Percentiles rank a stretch among this genome's conserved stretches.
Evolutionary conservation across 2,113 vertebrate species (phyloP).

Genomic region (Nycticryphes semicollaris): DNA sequence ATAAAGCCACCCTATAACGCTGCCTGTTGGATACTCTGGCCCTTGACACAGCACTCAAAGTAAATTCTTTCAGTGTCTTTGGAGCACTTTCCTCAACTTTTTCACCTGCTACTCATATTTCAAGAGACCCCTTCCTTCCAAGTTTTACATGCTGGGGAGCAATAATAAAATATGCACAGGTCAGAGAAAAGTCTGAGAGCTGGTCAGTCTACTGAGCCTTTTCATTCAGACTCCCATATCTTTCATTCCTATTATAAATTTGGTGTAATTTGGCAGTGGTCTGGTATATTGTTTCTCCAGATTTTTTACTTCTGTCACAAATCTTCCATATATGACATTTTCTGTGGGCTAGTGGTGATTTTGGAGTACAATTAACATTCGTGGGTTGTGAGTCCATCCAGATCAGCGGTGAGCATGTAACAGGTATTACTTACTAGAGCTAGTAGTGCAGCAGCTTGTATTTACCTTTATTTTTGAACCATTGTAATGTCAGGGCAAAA

Average conservation of each 20-base stretch:
- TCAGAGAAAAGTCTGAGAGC: not conserved
- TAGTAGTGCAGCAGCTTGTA: not conserved
- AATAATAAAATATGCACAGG: not conserved
- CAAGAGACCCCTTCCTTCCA: not conserved
- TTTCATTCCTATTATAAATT: not conserved
- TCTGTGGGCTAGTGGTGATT: not conserved
- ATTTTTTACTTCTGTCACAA: not conserved
- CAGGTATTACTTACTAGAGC: not conserved
- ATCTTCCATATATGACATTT: not conserved
- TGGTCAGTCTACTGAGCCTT: not conserved
- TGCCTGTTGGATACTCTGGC: not conserved
- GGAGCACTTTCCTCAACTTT: not conserved
- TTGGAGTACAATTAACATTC: not conserved
- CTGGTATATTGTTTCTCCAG: not conserved
- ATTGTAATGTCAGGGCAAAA: not conserved
- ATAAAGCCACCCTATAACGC: not conserved
- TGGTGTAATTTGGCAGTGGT: not conserved
- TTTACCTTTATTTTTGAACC: not conserved
- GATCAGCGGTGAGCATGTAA: not conserved
- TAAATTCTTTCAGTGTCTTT: not conserved
- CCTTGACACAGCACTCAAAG: accelerated
- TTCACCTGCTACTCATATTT: not conserved
- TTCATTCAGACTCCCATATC: not conserved
- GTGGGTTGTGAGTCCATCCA: not conserved
- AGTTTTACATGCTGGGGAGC: not conserved